Evolutionary conservation across 2,888 invertebrate genomes (phyloP), one percentile per base, ranked within the genome.

Genomic region (Priocnemis perturbator): DNA sequence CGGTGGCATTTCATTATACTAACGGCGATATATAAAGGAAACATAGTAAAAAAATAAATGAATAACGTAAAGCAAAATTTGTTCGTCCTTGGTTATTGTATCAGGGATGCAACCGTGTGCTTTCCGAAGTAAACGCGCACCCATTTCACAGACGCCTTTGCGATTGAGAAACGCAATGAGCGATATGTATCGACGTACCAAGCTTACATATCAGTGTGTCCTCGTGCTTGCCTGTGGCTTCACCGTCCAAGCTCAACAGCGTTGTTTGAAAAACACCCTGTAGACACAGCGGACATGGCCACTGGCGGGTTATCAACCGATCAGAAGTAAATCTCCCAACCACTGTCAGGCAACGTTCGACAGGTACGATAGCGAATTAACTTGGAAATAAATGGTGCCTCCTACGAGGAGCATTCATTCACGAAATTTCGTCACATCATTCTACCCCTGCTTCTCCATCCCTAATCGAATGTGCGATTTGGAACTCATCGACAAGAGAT

Each of bases 261-360:
- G 71, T 76, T 78, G 76, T 65, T 76, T 76, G 78, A 81, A 81
- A 79, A 79, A 79, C 79, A 79, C 74, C 81, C 81, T 82, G 76
- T 79, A 81, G 83, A 85, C 77, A 82, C 73, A 73, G 77, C 79
- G 64, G 84, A 85, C 83, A 85, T 78, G 85, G 85, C 80, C 83
- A 85, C 85, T 79, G 83, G 73, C 79, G 74, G 74, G 79, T 85
- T 85, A 85, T 85, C 85, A 77, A 74, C 79, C 82, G 85, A 85
- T 85, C 85, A 74, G 81, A 72, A 76, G 79, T 78, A 81, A 79
- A 81, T 77, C 75, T 79, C 74, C 64, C 72, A 74, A 69, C 71
- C 74, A 75, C 78, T 82, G 82, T 81, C 79, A 76, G 76, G 70
- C 66, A 73, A 60, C 77, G 69, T 81, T 78, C 80, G 82, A 80